Evolutionary conservation across 2,888 invertebrate species (phyloP), one percentile per base, ranked within the genome.

Genomic region (Netelia virgata): DNA sequence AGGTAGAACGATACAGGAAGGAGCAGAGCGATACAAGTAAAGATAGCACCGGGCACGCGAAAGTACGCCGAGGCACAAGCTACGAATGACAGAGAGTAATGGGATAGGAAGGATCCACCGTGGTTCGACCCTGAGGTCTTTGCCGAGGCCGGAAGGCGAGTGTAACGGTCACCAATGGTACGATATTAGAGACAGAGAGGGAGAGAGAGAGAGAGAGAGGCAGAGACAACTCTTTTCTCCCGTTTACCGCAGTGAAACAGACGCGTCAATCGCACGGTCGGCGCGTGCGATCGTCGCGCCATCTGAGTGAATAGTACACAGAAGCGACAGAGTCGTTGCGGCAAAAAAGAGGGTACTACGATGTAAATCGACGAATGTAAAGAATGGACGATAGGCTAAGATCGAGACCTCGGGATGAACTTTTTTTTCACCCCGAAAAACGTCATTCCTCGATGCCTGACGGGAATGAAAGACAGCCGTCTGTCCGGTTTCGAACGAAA

Each of bases 1-100:
- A 82, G 82, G 47, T 57, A 10, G 36, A 36, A 74, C 73, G 68
- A 84, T 77, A 84, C 53, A 84, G 55, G 50, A 70, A 41, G 75
- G 70, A 70, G 82, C 59, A 28, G 63, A 59, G 63, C 47, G 76
- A 69, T 78, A 74, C 59, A 76, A 70, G 82, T 63, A 68, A 64
- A 78, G 78, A 82, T 82, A 88, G 43, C 84, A 70, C 43, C 84
- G 76, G 80, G 86, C 83, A 89, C 85, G 84, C 85, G 86, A 87
- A 89, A 88, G 87, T 88, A 86, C 82, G 82, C 82, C 82, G 73
- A 64, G 74, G 57, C 78, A 82, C 78, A 47, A 47, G 82, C 78
- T 79, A 10, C 83, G 82, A 89, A 83, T 84, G 90, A 89, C 89
- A 86, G 86, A 87, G 90, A 90, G 74, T 90, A 89, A 90, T 90